Evolutionary conservation across 2,113 vertebrate species (phyloP).

Genomic region (Lepisosteus osseus): DNA sequence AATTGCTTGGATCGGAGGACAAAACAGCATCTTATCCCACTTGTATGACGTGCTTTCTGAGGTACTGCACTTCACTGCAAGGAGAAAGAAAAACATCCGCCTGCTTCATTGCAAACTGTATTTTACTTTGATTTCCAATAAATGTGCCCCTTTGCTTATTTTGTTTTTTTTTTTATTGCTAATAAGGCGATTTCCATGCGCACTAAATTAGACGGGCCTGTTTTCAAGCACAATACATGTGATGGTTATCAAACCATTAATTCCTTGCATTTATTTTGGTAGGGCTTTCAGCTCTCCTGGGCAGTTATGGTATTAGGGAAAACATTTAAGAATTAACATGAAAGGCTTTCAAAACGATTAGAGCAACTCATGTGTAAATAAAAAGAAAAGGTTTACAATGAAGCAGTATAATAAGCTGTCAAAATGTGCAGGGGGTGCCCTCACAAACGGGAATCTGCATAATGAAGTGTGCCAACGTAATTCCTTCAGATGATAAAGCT

Average conservation of each 20-base stretch:
- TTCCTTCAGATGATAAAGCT: conserved; percentile 1
- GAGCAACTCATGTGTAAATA: conserved; percentile 5
- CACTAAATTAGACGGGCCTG: background rate
- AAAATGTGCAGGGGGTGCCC: background rate
- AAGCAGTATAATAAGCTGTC: background rate
- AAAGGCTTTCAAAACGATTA: conserved; percentile 7
- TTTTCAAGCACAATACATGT: conserved; percentile 1
- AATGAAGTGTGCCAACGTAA: conserved; percentile 3
- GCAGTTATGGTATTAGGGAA: conserved; percentile 11
- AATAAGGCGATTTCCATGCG: conserved; percentile 1
- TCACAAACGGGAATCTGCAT: background rate
- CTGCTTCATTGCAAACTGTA: too few species aligned
- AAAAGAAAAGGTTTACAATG: conserved; percentile 1
- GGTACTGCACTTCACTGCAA: too few species aligned
- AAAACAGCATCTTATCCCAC: too few species aligned
- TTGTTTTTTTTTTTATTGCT: background rate
- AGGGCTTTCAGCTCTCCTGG: conserved; percentile 36
- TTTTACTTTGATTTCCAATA: too few species aligned
- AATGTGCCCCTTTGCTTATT: too few species aligned
- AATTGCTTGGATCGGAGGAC: too few species aligned
- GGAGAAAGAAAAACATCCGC: too few species aligned
- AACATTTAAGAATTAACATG: conserved; percentile 5
- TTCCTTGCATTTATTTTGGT: conserved; percentile 71
- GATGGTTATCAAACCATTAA: conserved; percentile 73
- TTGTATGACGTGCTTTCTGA: too few species aligned